These are phyloP conservation scores for Phalacrocorax carbo DNA, from an alignment of 2,113 vertebrate species.

Conservation along the genomic window DNA sequence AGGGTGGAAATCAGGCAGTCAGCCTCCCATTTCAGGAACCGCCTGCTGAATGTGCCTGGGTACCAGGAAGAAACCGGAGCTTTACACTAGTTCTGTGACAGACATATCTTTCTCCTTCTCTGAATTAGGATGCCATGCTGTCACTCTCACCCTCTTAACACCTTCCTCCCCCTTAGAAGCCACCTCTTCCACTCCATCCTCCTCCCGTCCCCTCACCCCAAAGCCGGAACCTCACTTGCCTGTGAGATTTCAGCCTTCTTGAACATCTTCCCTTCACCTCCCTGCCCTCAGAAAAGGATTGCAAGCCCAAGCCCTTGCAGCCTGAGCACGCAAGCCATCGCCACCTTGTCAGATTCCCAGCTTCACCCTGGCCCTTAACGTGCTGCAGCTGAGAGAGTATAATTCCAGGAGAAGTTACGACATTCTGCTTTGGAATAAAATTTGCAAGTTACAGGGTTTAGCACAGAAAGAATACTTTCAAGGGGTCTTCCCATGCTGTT, in stretches of 20 bases:
- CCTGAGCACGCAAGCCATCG: neutral
- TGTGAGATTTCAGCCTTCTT: neutral
- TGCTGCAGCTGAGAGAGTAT: neutral
- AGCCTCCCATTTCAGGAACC: neutral
- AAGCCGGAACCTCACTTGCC: neutral
- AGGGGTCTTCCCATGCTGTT: neutral
- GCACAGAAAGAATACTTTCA: neutral
- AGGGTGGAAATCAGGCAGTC: neutral
- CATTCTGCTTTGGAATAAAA: neutral
- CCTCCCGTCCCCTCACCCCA: fast-evolving
- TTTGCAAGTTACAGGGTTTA: neutral
- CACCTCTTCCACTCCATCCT: neutral
- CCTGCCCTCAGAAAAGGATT: neutral
- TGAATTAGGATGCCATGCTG: neutral
- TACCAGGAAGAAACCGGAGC: neutral
- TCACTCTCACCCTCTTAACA: neutral
- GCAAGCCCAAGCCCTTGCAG: neutral
- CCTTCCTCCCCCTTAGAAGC: neutral
- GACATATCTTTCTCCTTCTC: neutral
- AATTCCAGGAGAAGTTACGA: fast-evolving
- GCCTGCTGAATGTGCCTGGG: fast-evolving
- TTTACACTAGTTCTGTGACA: neutral
- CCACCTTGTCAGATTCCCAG: no score
- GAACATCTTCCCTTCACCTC: neutral
- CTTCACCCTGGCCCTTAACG: neutral